Evolutionary conservation across 2,797 vertebrate genomes (phyloP).

Genomic region (Linurgus olivaceus): DNA sequence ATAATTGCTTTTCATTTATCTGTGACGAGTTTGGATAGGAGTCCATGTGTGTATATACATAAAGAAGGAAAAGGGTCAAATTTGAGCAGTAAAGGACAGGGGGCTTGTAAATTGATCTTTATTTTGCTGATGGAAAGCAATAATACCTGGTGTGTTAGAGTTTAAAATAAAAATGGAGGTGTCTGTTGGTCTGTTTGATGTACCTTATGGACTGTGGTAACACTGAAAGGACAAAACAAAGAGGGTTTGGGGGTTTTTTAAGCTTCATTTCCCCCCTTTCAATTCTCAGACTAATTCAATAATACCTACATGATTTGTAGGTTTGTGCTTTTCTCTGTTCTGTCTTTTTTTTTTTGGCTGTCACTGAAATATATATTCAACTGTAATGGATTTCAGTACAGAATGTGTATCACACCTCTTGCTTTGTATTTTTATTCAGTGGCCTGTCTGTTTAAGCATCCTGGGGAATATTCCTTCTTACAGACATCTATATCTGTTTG

Average conservation of each 20-base stretch:
- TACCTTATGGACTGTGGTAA: not conserved
- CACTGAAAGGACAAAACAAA: not conserved
- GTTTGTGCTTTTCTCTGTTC: not conserved
- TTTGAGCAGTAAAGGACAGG: not conserved
- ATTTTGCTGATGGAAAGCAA: not conserved
- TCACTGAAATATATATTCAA: not conserved
- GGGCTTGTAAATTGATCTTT: not conserved
- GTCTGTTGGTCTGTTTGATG: not conserved
- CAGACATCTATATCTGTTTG: not conserved
- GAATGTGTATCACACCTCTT: not conserved
- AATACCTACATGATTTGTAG: not conserved
- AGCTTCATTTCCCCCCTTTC: not conserved
- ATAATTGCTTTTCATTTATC: not conserved
- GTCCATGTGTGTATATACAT: not conserved
- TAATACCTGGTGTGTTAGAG: not conserved
- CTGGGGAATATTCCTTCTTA: not conserved
- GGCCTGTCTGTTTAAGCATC: not conserved
- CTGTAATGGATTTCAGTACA: not conserved
- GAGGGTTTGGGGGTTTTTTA: rapidly evolving
- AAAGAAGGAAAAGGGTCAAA: not conserved
- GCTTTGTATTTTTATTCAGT: slow-evolving; percentile 15
- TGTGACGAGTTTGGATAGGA: not conserved
- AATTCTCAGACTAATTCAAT: not conserved
- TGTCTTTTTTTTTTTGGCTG: not conserved
- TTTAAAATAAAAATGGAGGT: not conserved